Evolutionary conservation across 2,797 vertebrate species (phyloP), one percentile per base, ranked within the genome.

Genomic region (Carapus acus): DNA sequence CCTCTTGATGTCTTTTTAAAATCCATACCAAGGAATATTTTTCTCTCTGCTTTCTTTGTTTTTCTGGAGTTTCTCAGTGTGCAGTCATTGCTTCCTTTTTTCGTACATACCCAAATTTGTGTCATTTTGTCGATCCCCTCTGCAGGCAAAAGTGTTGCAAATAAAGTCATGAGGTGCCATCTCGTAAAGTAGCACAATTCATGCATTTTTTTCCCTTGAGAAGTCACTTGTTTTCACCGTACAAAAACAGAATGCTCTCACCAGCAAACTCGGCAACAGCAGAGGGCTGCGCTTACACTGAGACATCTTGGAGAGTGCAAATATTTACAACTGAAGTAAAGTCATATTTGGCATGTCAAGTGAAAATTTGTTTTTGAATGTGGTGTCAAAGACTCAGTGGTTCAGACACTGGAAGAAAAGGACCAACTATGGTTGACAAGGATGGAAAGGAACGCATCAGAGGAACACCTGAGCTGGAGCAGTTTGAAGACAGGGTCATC

Each of bases 21-120:
- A 15, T 49, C 41, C 29, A 48, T 40, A 13, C 34, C 44, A 44
- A 29, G 16, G 11, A 48, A 16, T n/a, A 1, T 9, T 7, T 17
- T 49, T 42, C 54, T 20, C 49, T 27, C 29, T 53, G 6, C 23
- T 37, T 44, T 24, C 4, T 8, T 46, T 54, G 31, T 21, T 42
- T 21, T 44, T 48, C 23, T 23, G 5, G 48, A 46, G 45, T 40
- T 53, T 2, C 69, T n/a, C n/a, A 73, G 53, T 50, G 37, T 37
- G 51, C 33, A 29, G n/a, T 49, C 60, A 60, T 27, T 50, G 58
- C 62, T 68, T 69, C 24, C 39, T 45, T 31, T 58, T 67, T 59
- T 38, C 64, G 23, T 62, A 68, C 74, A 77, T 70, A 75, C 63
- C 68, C 57, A 72, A 74, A 52, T 78, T 77, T 24, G 46, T 47